These are phyloP conservation scores for Diarsia brunnea DNA, from an alignment of 2,888 invertebrate species.

Conservation along the genomic window DNA sequence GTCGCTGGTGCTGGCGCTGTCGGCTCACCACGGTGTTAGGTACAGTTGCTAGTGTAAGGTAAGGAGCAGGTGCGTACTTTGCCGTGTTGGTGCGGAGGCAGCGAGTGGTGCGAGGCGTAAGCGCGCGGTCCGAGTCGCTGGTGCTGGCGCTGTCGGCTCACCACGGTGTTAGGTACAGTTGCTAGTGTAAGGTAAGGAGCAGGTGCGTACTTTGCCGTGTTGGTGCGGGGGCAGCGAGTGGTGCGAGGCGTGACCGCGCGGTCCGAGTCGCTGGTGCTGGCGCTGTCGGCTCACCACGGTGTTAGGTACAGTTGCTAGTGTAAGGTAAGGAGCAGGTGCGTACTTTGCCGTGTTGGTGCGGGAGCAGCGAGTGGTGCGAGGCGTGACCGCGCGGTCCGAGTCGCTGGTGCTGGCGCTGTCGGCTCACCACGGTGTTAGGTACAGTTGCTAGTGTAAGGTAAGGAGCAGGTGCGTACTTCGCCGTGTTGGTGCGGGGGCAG, in stretches of 20 bases:
- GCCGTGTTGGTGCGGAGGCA: too few species aligned
- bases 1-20: constrained; percentile 87
- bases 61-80: too few species aligned
- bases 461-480: constrained; percentile 55
- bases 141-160: not conserved
- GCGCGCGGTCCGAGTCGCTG: constrained; percentile 90
- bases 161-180: not conserved
- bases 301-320: too few species aligned
- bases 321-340: too few species aligned
- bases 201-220: constrained; percentile 60
- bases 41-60: too few species aligned
- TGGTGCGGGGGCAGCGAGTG: constrained; percentile 76
- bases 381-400: constrained; percentile 90
- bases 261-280: constrained; percentile 90
- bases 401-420: constrained; percentile 76
- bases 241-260: constrained; percentile 88
- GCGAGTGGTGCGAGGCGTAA: constrained; percentile 71
- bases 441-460: constrained; percentile 5
- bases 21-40: too few species aligned
- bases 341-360: too few species aligned
- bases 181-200: constrained; percentile 13
- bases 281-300: constrained; percentile 47
- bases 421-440: not conserved
- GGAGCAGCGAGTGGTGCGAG: too few species aligned
- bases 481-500: constrained; percentile 67